Evolutionary conservation across 2,888 invertebrate genomes (phyloP).

Genomic region (Scotopteryx bipunctaria): DNA sequence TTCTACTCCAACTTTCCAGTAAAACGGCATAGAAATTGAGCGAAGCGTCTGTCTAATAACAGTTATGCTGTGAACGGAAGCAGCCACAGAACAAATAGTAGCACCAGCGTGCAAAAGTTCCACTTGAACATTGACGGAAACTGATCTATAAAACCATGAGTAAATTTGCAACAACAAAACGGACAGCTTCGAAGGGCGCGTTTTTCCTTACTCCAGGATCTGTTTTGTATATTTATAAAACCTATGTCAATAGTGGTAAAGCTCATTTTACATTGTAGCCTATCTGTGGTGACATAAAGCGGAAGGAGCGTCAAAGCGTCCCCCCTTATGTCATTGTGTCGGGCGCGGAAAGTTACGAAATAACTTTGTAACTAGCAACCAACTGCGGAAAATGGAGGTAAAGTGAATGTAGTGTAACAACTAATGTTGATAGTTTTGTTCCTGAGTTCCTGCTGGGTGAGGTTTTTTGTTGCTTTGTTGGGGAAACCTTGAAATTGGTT

Average conservation of each 20-base stretch:
- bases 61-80: conserved; percentile 64
- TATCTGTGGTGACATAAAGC: conserved; percentile 21
- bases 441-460: conserved; percentile 22
- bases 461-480: conserved; percentile 42
- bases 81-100: conserved; percentile 33
- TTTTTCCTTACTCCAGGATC: neutral
- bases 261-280: conserved; percentile 12
- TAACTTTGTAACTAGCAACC: conserved; percentile 60
- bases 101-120: neutral
- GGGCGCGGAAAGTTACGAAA: conserved; percentile 60
- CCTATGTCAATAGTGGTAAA: neutral
- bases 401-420: conserved; percentile 52
- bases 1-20: conserved; percentile 43
- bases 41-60: conserved; percentile 56
- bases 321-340: conserved; percentile 65
- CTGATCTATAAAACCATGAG: neutral
- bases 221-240: neutral
- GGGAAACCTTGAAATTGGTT: conserved; percentile 25
- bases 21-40: conserved; percentile 54
- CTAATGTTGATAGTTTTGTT: conserved; percentile 50
- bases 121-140: neutral
- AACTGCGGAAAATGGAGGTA: conserved; percentile 61
- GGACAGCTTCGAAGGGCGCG: neutral
- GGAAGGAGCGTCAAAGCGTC: conserved; percentile 60
- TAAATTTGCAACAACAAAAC: neutral